These are phyloP conservation scores for Stegastes partitus DNA, from an alignment of 2,113 vertebrate species.

Conservation along the genomic window DNA sequence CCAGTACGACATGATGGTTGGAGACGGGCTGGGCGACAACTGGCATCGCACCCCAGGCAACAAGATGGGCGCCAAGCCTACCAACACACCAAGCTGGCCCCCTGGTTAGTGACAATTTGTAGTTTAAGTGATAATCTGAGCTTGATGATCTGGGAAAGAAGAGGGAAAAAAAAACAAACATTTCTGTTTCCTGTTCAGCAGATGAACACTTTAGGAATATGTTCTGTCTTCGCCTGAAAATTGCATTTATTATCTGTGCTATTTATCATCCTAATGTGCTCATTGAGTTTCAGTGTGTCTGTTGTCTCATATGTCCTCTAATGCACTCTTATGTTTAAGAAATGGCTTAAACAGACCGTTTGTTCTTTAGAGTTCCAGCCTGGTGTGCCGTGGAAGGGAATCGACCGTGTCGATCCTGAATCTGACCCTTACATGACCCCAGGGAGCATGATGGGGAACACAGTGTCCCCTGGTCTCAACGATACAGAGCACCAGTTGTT, in stretches of 20 bases:
- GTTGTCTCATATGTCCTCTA: too few relatives aligned
- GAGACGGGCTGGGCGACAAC: slow-evolving; percentile 91
- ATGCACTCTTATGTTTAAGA: background rate
- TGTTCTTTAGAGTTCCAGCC: slow-evolving; percentile 94
- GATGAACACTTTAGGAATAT: too few relatives aligned
- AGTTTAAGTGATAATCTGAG: background rate
- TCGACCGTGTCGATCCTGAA: slow-evolving; percentile 97
- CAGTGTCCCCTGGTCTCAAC: slow-evolving; percentile 94
- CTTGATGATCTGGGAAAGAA: background rate
- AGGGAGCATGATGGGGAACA: slow-evolving; percentile 95
- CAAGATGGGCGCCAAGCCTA: slow-evolving; percentile 93
- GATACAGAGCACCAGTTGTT: slow-evolving; percentile 99
- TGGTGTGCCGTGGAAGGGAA: slow-evolving; percentile 99
- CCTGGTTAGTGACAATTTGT: slow-evolving; percentile 86
- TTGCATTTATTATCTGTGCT: background rate
- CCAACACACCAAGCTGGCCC: slow-evolving; percentile 96
- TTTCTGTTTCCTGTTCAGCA: too few relatives aligned
- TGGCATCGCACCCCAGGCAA: slow-evolving; percentile 98
- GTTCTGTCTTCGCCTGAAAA: background rate
- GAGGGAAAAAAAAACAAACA: background rate
- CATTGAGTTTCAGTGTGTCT: too few relatives aligned
- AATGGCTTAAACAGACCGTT: background rate
- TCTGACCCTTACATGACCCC: slow-evolving; percentile 98
- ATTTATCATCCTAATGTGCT: background rate
- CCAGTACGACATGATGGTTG: slow-evolving; percentile 94